Evolutionary conservation across 2,113 vertebrate genomes (phyloP).

Genomic region (Rhynchomys soricoides): DNA sequence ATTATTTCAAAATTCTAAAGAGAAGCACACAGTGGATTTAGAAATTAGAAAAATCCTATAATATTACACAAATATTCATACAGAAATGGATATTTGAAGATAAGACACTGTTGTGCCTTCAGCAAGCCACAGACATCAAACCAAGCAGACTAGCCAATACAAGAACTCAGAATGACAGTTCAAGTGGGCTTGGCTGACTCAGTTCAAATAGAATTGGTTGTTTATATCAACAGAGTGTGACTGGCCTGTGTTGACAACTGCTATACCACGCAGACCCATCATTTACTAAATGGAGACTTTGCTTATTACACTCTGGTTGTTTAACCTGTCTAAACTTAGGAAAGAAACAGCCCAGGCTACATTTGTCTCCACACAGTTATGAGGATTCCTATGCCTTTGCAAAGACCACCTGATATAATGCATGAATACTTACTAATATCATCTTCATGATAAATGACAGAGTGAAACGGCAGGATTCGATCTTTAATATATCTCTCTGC

Average conservation of each 20-base stretch:
- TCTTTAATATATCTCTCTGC: slow-evolving; percentile 95
- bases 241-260: background rate
- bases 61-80: background rate
- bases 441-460: slow-evolving; percentile 98
- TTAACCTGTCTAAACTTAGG: slow-evolving; percentile 4
- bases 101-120: background rate
- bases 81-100: background rate
- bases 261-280: background rate
- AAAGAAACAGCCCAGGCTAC: slow-evolving; percentile 35
- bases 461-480: slow-evolving; percentile 91
- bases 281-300: background rate
- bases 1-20: slow-evolving; percentile 43
- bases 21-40: slow-evolving; percentile 41
- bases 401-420: slow-evolving; percentile 57
- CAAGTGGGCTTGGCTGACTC: background rate
- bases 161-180: background rate
- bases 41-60: slow-evolving; percentile 45
- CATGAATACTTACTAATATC: slow-evolving; percentile 93
- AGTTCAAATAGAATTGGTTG: slow-evolving; percentile 10
- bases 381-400: slow-evolving; percentile 55
- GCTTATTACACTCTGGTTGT: background rate
- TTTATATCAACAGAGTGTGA: background rate
- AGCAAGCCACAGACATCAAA: background rate
- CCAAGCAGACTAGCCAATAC: background rate
- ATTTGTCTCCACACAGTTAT: slow-evolving; percentile 18